Evolutionary conservation across 2,797 vertebrate species (phyloP), one percentile per base, ranked within the genome.

Genomic region (Chelidonichthys spinosus): DNA sequence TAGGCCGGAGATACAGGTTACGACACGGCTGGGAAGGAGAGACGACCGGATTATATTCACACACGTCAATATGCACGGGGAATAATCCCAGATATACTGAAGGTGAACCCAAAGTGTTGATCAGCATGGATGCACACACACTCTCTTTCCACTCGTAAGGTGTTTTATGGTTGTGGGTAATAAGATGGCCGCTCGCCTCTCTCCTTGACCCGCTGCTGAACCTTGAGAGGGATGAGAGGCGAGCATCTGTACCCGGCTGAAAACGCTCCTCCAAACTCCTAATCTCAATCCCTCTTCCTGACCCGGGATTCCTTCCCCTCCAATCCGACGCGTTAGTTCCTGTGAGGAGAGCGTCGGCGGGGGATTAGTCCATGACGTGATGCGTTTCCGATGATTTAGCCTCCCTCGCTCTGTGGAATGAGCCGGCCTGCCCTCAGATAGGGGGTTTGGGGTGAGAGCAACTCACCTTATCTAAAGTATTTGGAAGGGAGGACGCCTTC

Each of bases 381-480:
- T 82, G 82, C 66, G 78, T 86, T 91, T 86, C 85, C 68, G 69
- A 50, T 91, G 91, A 92, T 90, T 90, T 91, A 86, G 76, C 73
- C 25, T 63, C 44, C 79, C 74, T 85, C 59, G 82, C 62, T 76
- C 74, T 80, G 78, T 88, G 92, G 87, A 87, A 91, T 89, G 91
- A 90, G 85, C 68, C 76, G 52, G 83, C 50, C 85, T 84, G 84
- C 76, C 84, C 86, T 78, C 82, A 84, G 91, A 92, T 86, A 82
- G 78, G 46, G 43, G 69, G 67, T 81, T 82, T 72, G 52, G 74
- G 81, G 75, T 78, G 79, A 56, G 74, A 82, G 78, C 77, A 54
- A 88, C 84, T 86, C 15, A 25, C 70, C 88, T 92, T 93, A 94
- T 94, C 92, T 93, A 69, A 94, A 92, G 75, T 93, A 93, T 93